Percentiles rank a stretch among this genome's conserved stretches.
These are phyloP conservation scores for Phylloscopus trochilus DNA, from an alignment of 2,113 vertebrate genomes.

Conservation along the genomic window DNA sequence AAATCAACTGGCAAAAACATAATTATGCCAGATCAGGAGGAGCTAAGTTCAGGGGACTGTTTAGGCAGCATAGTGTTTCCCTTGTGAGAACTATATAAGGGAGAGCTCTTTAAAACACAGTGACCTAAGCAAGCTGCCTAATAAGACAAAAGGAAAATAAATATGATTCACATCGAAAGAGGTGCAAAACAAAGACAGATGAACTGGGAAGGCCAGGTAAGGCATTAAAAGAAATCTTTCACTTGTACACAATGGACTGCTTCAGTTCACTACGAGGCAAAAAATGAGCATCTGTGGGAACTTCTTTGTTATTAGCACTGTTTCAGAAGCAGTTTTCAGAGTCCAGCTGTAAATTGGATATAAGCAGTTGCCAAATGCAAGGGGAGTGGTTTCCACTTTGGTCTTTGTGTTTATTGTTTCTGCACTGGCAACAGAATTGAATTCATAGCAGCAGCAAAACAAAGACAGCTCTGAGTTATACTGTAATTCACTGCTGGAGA, in stretches of 20 bases:
- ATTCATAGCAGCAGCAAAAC: constrained; percentile 55
- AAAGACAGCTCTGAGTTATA: constrained; percentile 66
- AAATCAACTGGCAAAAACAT: not conserved
- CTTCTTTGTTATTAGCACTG: not conserved
- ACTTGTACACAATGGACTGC: not conserved
- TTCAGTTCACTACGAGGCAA: not conserved
- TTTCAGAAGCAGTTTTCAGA: not conserved
- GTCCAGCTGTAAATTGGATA: constrained; percentile 15
- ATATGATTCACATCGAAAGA: not conserved
- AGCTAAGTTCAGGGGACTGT: not conserved
- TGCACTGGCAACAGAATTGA: constrained; percentile 47
- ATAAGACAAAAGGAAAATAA: constrained; percentile 12
- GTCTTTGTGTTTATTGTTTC: constrained; percentile 39
- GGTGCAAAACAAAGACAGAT: not conserved
- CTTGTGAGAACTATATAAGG: not conserved
- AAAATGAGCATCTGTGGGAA: not conserved
- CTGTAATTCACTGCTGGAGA: constrained; percentile 61
- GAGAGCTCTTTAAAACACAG: not conserved
- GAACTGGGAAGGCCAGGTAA: not conserved
- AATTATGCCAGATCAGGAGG: not conserved
- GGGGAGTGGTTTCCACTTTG: constrained; percentile 41
- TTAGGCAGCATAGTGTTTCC: not conserved
- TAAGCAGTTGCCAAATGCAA: constrained; percentile 19
- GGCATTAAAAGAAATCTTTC: not conserved
- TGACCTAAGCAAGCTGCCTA: rapidly evolving